Percentiles rank a stretch among this genome's conserved stretches.
These are phyloP conservation scores for Leptinotarsa tumamoca DNA, from an alignment of 2,888 invertebrate genomes.

Conservation along the genomic window DNA sequence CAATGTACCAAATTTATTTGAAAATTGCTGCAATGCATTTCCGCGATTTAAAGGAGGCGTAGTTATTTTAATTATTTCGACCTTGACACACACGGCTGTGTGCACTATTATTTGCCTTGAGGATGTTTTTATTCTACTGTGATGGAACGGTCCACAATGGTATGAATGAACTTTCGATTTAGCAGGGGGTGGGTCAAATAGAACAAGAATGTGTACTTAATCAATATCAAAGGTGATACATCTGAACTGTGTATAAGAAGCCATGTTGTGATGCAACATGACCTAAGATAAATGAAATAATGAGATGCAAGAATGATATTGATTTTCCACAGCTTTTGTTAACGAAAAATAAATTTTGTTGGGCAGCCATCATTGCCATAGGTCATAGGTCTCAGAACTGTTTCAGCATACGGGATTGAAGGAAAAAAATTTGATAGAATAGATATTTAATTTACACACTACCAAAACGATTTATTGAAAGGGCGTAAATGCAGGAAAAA, in stretches of 20 bases:
- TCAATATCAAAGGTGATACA: background rate
- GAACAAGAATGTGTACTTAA: background rate
- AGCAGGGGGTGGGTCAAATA: background rate
- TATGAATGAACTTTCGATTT: constrained; percentile 13
- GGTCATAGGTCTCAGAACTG: constrained; percentile 9
- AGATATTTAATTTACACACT: background rate
- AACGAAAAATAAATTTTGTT: background rate
- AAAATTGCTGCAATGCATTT: constrained; percentile 22
- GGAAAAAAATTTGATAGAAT: background rate
- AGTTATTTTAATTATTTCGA: constrained; percentile 27
- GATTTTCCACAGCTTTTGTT: constrained; percentile 26
- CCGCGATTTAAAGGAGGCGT: constrained; percentile 6
- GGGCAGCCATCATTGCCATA: constrained; percentile 20
- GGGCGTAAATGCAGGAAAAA: background rate
- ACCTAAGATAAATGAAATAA: constrained; percentile 22
- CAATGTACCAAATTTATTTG: background rate
- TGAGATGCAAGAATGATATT: constrained; percentile 29
- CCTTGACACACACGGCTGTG: constrained; percentile 28
- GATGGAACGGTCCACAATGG: background rate
- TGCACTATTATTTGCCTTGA: background rate
- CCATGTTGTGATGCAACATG: constrained; percentile 63
- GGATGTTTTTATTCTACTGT: background rate
- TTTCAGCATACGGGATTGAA: background rate
- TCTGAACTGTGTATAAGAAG: constrained; percentile 45
- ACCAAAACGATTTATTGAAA: background rate